Evolutionary conservation across 2,888 invertebrate species (phyloP).

Genomic region (Rhagium mordax): DNA sequence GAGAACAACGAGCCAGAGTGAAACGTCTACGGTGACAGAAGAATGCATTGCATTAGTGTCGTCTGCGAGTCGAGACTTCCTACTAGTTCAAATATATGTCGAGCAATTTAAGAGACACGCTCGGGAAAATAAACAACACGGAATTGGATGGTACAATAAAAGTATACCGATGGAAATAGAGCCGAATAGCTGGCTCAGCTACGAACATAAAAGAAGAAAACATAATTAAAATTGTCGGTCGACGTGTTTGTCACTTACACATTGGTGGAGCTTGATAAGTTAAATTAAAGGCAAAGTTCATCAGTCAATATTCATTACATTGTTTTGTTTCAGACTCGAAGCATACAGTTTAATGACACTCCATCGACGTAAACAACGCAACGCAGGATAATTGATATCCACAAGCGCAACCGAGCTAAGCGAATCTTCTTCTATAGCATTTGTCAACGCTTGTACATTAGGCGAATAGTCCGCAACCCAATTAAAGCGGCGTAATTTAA

Average conservation of each 20-base stretch:
- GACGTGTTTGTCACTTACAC: not conserved
- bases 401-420: no score
- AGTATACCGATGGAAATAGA: slow-evolving; percentile 15
- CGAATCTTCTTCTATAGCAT: no score
- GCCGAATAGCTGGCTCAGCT: not conserved
- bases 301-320: no score
- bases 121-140: slow-evolving; percentile 18
- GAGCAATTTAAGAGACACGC: slow-evolving; percentile 32
- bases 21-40: slow-evolving; percentile 19
- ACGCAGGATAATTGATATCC: no score
- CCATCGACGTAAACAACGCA: no score
- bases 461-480: not conserved
- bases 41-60: slow-evolving; percentile 30
- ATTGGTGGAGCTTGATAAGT: not conserved
- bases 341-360: no score
- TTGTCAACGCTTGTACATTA: no score
- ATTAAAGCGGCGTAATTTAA: not conserved
- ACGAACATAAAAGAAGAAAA: not conserved
- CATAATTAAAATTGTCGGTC: not conserved
- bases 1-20: not conserved
- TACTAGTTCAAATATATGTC: slow-evolving; percentile 25
- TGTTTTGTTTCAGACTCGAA: no score
- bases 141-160: slow-evolving; percentile 21
- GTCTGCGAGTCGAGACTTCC: slow-evolving; percentile 30
- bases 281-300: no score